A percentile compares a stretch with the other conserved stretches of the same genome.
These are phyloP conservation scores for Piscicola geometra DNA, from an alignment of 2,888 invertebrate genomes.

Conservation along the genomic window DNA sequence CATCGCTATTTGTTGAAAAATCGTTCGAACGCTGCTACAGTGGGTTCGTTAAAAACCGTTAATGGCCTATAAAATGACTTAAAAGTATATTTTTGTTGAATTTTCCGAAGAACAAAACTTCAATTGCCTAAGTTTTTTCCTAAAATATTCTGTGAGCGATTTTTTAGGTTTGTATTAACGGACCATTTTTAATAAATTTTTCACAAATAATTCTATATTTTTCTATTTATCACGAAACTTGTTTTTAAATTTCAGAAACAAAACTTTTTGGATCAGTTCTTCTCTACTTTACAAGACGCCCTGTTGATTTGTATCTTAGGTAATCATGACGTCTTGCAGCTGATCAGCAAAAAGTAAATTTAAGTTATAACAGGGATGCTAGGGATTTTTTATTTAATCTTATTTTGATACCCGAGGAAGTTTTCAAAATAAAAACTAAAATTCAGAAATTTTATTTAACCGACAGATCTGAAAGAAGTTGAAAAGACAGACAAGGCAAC, in stretches of 20 bases:
- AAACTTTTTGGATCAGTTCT: not conserved
- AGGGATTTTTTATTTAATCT: not conserved
- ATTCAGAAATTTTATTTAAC: slow-evolving; percentile 2
- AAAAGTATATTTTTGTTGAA: not conserved
- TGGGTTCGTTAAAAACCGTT: slow-evolving; percentile 16
- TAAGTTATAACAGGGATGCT: slow-evolving; percentile 12
- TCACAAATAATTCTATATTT: too few relatives aligned
- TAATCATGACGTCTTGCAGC: slow-evolving; percentile 32
- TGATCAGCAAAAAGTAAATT: slow-evolving; percentile 20
- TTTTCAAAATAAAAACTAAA: not conserved
- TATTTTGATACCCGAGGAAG: not conserved
- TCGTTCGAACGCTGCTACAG: not conserved
- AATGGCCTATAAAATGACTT: not conserved
- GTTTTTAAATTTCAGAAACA: not conserved
- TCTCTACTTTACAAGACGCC: not conserved
- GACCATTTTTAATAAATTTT: slow-evolving; percentile 11
- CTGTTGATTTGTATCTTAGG: slow-evolving; percentile 30
- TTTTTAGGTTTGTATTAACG: not conserved
- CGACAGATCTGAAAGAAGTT: not conserved
- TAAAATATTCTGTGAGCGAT: not conserved
- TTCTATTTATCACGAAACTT: not conserved
- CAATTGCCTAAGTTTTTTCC: slow-evolving; percentile 5
- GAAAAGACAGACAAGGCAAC: not conserved
- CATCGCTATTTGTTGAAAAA: not conserved
- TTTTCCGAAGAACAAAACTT: not conserved